Conservation (phyloP, 2,797 vertebrate genomes). For the Cuculus canorus region DNA sequence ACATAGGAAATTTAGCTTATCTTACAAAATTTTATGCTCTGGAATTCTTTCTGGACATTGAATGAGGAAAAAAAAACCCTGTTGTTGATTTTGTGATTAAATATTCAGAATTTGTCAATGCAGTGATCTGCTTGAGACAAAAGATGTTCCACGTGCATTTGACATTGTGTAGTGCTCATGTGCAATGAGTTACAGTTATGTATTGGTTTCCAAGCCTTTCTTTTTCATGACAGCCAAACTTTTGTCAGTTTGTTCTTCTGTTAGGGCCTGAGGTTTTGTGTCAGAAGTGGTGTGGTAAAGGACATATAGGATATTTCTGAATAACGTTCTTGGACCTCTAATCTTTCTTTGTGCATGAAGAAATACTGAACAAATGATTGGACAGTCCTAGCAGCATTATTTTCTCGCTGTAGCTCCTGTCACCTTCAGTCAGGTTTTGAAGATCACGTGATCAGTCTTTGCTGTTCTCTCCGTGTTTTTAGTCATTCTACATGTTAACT, state of each 20-base stretch:
- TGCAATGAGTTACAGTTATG: background rate
- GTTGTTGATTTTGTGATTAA: background rate
- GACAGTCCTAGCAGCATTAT: background rate
- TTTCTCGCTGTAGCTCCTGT: background rate
- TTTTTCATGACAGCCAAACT: background rate
- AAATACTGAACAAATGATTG: background rate
- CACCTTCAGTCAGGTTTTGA: background rate
- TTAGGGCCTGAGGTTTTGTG: background rate
- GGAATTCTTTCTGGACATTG: background rate
- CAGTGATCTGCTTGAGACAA: background rate
- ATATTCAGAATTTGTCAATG: background rate
- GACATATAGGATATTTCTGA: background rate
- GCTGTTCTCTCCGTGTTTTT: background rate
- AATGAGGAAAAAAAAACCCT: background rate
- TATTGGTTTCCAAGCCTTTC: background rate
- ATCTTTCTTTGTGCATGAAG: background rate
- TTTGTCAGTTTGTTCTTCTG: background rate
- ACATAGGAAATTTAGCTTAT: background rate
- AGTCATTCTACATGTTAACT: background rate
- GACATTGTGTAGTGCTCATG: background rate
- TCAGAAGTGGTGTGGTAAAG: background rate
- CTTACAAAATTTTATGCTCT: background rate
- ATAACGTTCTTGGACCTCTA: background rate
- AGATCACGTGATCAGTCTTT: background rate
- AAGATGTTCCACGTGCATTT: background rate